Base-by-base conservation (phyloP, 2,113 vertebrate species). In the Eudyptes chrysolophus region DNA sequence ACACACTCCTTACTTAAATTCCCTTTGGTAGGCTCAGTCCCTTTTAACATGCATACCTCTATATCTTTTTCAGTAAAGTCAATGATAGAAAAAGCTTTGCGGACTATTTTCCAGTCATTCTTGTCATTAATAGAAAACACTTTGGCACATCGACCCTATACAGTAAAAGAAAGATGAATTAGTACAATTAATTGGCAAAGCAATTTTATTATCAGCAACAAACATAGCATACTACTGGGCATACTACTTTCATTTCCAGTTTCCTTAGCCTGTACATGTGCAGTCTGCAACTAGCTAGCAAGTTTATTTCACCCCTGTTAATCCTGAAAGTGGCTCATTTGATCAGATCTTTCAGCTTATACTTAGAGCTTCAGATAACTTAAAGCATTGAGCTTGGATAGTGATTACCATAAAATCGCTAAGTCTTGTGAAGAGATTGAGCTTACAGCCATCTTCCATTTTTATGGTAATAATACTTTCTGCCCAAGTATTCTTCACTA, bases 51-150 rank as follows among this genome's bases (percentile, higher is more conserved):
- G 6, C 97, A 44, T 97, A 99, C 99, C 98, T 99, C 98, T 0
- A 98, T 96, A 49, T 99, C 98, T 34, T 88, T 98, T 27, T 99
- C 98, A 7, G 98, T 96, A 75, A 99, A 99, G 93, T 99, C 98
- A 76, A 99, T 98, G 94, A 99, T 98, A 10, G 98, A 98, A 77
- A 99, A 99, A 46, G 99, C 99, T 38, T 98, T 99, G 96, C 98
- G 98, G 52, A 99, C 99, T 0, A 98, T 98, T 94, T 99, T 99
- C 99, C 99, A 99, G 97, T 99, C 98, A 2, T 98, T 99, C 97
- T 98, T 99, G 98, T 99, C 99, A 26, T 99, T 99, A 66, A 99
- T 98, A 79, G 99, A 99, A 7, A 98, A 95, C 68, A 99, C 99
- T 97, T 98, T 99, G 98, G 99, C 98, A 98, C 98, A 99, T 70